A percentile compares a stretch with the other conserved stretches of the same genome.
Conservation (phyloP, 2,888 invertebrate genomes). For the Cephus pygmeus region DNA sequence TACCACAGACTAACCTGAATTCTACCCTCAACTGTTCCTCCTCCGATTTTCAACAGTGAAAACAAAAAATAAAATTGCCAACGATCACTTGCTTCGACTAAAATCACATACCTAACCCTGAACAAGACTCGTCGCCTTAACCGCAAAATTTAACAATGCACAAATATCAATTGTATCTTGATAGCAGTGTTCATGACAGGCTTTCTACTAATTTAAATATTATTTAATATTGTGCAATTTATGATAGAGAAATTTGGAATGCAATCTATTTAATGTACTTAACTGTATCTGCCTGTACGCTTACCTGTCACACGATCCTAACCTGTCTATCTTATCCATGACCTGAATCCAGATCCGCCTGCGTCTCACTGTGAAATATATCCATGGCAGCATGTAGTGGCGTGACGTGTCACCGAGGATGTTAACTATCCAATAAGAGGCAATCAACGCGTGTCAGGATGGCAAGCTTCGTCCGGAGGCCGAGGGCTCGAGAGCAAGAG, state of each 20-base stretch:
- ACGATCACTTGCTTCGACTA: neutral
- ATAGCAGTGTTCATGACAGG: neutral
- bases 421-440: slow-evolving; percentile 69
- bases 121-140: neutral
- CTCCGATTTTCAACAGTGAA: neutral
- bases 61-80: neutral
- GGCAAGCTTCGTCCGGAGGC: slow-evolving; percentile 28
- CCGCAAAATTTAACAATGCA: neutral
- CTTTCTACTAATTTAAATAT: neutral
- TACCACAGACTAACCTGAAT: neutral
- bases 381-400: slow-evolving; percentile 25
- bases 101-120: neutral
- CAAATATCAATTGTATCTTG: neutral
- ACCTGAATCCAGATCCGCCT: neutral
- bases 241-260: neutral
- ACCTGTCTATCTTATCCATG: neutral
- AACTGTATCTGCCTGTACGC: neutral
- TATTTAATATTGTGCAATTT: neutral
- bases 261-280: neutral
- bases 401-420: slow-evolving; percentile 43
- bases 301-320: neutral
- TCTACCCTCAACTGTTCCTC: neutral
- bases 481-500: slow-evolving; percentile 21
- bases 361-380: slow-evolving; percentile 15
- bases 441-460: slow-evolving; percentile 68